Evolutionary conservation across 2,888 invertebrate genomes (phyloP).

Genomic region (Argyresthia goedartella): DNA sequence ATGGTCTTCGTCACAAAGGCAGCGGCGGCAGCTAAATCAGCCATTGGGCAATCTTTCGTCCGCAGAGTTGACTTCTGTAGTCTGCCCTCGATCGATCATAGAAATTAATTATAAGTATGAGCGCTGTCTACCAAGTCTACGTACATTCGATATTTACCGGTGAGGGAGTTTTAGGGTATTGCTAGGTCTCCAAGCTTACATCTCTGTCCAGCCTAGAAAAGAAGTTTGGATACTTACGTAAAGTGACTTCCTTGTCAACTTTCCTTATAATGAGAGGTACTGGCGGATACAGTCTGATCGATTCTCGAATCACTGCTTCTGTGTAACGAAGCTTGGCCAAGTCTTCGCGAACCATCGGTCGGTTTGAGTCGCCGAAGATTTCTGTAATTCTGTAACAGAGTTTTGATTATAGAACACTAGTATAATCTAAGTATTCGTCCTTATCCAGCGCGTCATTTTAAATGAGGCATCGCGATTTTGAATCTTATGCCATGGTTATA

Average conservation of each 20-base stretch:
- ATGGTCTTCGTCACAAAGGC: background rate
- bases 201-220: background rate
- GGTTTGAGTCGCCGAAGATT: constrained; percentile 22
- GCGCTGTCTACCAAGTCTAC: no score
- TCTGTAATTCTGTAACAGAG: background rate
- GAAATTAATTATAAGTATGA: no score
- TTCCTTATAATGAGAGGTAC: constrained; percentile 35
- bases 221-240: background rate
- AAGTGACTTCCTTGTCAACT: constrained; percentile 14
- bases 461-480: background rate
- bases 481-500: no score
- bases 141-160: background rate
- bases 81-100: no score
- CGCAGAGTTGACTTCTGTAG: no score
- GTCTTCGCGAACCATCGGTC: constrained; percentile 28
- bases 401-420: no score
- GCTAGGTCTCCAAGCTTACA: background rate
- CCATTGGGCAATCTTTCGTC: background rate
- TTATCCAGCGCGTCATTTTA: no score
- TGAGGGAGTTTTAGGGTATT: background rate
- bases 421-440: no score
- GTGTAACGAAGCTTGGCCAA: constrained; percentile 41
- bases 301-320: constrained; percentile 53
- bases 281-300: constrained; percentile 45
- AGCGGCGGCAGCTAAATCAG: background rate